Evolutionary conservation across 2,888 invertebrate genomes (phyloP).

Genomic region (Carcina quercana): DNA sequence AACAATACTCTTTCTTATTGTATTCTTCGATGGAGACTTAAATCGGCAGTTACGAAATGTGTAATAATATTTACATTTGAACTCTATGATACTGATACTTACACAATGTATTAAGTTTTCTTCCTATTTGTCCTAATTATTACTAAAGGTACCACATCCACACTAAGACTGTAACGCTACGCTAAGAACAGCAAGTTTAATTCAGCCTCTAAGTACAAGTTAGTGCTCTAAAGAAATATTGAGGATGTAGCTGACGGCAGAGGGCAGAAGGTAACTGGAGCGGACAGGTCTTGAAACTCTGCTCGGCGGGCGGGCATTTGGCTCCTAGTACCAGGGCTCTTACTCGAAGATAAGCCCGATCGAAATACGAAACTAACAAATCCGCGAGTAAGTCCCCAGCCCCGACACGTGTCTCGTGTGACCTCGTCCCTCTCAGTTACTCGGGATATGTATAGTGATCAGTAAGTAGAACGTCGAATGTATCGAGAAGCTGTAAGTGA

Average conservation of each 20-base stretch:
- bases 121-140: constrained; percentile 36
- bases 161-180: constrained; percentile 59
- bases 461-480: constrained; percentile 58
- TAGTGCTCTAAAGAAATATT: constrained; percentile 56
- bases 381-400: too few relatives aligned
- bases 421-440: constrained; percentile 70
- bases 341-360: too few relatives aligned
- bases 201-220: constrained; percentile 65
- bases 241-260: constrained; percentile 65
- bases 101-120: constrained; percentile 8
- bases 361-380: too few relatives aligned
- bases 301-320: too few relatives aligned
- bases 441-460: constrained; percentile 55
- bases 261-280: constrained; percentile 56
- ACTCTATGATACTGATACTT: constrained; percentile 10
- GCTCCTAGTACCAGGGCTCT: too few relatives aligned
- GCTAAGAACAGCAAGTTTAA: constrained; percentile 59
- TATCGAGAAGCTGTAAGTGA: constrained; percentile 72
- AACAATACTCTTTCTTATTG: too few relatives aligned
- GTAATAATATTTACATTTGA: constrained; percentile 11
- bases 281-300: too few relatives aligned
- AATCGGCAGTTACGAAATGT: too few relatives aligned
- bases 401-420: too few relatives aligned
- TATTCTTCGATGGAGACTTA: too few relatives aligned
- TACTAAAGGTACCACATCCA: constrained; percentile 61